Base-by-base conservation (phyloP, 2,888 invertebrate genomes). In the Eilema caniola region DNA sequence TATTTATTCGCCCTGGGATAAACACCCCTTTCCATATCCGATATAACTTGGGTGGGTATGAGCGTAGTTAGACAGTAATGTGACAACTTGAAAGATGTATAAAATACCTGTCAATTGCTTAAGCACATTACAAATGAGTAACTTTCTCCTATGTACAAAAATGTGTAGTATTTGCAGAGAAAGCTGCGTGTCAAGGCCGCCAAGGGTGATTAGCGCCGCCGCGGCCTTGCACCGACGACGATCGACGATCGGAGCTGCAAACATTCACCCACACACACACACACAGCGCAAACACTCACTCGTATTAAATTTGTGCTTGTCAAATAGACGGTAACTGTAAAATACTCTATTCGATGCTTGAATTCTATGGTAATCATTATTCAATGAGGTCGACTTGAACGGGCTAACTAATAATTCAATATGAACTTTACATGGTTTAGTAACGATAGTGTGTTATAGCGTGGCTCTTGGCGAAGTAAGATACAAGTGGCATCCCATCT, bases 281-380 rank as follows among this genome's bases (percentile, higher is more conserved):
- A 37, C 41, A 5, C n/a, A 11, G 33, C 20, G 7, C 57, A 57
- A n/a, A 11, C 25, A 37, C 33, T 20, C 57, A 20, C 59, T 41
- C 66, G 25, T 59, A 66, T 57, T 37, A 37, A 10, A 11, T 66
- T 59, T 60, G 23, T 59, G 41, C 41, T 66, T 25, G 25, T 41
- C 66, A 41, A 66, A 66, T 41, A 60, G 16, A 37, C 59, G 37
- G n/a, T 57, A 37, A 59, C 66, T 25, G 37, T 41, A 59, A 59
- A 37, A 59, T 33, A 24, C 56, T 64, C 23, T 64, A 56, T 65
- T 33, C 56, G 31, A 28, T 56, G 53, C 56, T 28, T 14, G 25
- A 63, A 47, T 65, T 56, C 59, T 66, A 24, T 66, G 59, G 59
- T 59, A 59, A 60, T 41, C 37, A 12, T 37, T 23, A 20, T 25